Conservation (phyloP, 2,113 vertebrate species). For the Spermophilus dauricus region DNA sequence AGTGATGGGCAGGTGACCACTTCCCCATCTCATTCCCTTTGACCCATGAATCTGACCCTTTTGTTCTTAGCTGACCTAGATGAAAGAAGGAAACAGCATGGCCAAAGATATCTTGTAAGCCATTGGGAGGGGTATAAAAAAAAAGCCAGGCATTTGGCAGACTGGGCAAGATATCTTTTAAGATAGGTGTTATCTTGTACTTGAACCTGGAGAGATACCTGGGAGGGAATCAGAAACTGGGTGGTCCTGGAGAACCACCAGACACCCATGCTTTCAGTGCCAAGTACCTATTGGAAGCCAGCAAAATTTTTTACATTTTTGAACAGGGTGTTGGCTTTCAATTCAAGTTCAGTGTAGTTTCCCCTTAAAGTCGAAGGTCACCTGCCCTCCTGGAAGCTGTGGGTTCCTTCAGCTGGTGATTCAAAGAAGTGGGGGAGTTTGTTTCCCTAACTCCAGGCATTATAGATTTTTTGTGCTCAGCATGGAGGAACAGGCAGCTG, state of each 20-base stretch:
- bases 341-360: constrained; percentile 37
- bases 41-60: background rate
- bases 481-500: background rate
- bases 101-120: background rate
- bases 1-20: background rate
- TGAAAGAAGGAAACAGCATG: background rate
- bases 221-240: background rate
- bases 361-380: background rate
- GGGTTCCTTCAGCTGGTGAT: background rate
- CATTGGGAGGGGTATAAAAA: background rate
- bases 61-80: background rate
- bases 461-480: background rate
- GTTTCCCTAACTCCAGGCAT: background rate
- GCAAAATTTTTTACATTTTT: constrained; percentile 66
- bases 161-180: background rate
- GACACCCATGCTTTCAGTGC: background rate
- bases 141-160: too few relatives aligned
- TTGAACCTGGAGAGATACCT: background rate
- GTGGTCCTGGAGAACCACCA: constrained; percentile 47
- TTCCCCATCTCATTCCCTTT: background rate
- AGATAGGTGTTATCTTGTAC: background rate
- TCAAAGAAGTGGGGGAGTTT: background rate
- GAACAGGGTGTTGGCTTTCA: constrained; percentile 64
- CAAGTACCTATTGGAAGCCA: background rate
- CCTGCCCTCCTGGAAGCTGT: background rate